Evolutionary conservation across 1,140 invertebrate species (phyloP), one percentile per base, ranked within the genome.

Genomic region (Lethocerus indicus): DNA sequence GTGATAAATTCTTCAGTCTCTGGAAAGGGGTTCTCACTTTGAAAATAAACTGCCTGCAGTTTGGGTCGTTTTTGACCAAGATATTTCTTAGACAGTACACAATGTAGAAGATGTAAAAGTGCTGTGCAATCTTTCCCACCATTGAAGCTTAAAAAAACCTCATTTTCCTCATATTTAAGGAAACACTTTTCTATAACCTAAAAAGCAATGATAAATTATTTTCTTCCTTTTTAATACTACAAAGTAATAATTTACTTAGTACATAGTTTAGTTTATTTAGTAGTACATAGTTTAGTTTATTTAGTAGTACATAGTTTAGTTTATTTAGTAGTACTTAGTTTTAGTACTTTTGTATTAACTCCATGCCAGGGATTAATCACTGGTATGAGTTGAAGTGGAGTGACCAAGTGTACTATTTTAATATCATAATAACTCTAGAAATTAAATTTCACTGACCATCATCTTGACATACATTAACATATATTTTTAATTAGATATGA

Each of bases 51-150:
- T 16, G 79, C 70, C 61, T 76, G 73, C n/a, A 86, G 46, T 51
- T 59, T 40, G 53, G 61, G 61, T 12, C 32, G 21, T 3, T 9
- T 18, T 13, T 24, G 24, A 6, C 47, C 25, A 12, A 18, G 29
- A 24, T 25, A 29, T 44, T 71, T 72, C 50, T 73, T 71, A 56
- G 71, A 67, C 28, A 81, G 62, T 20, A 86, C 64, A 6, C 75
- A 71, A 57, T 80, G 65, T 23, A 74, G 68, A 24, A 95, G 63
- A 65, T 95, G 85, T 46, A 95, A 67, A 16, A 95, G 67, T 1
- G 82, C 87, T 2, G 89, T 94, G 62, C 93, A 97, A 68, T 98
- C 94, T 68, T 98, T 98, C 6, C 94, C 94, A 24, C 94, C 93
- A 66, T 97, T 97, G 60, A 96, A 98, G 48, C 86, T 85, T 27